Evolutionary conservation across 2,888 invertebrate genomes (phyloP), one percentile per base, ranked within the genome.

Genomic region (Melieria crassipennis): DNA sequence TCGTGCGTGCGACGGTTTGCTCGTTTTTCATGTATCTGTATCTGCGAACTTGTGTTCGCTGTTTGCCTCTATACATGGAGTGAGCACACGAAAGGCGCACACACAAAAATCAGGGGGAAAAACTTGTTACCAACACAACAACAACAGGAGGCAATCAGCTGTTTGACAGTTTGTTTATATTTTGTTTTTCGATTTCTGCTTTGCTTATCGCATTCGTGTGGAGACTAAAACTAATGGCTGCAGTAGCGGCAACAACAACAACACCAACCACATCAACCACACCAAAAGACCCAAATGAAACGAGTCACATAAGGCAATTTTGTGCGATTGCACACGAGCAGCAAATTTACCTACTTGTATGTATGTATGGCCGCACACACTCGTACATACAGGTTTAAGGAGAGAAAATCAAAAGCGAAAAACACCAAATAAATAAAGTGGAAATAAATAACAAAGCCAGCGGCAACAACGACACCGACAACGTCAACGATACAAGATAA

Each of bases 111-210:
- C 30, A 30, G 30, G 30, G 30, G 30, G 30, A 30, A 30, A 30
- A 30, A 30, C 30, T 30, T 30, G 30, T 30, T 30, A 52, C 52
- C 7, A 10, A 50, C 9, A 52, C 52, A 52, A 52, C 13, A 52
- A 52, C 52, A 64, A 30, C 46, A 47, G 63, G 52, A 57, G 55
- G 30, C 77, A 78, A 82, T 82, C 82, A 82, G 82, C 82, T 82
- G 82, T 82, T 82, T 78, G 77, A 68, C 76, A 65, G 80, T 82
- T 82, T 82, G 82, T 82, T 82, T 82, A 82, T 83, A 78, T 82
- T 82, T 82, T 81, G 80, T 66, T 81, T 77, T 80, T 81, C 79
- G 76, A 78, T 79, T 79, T 79, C 76, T 76, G 77, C 72, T 75
- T 69, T 74, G 60, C 61, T 69, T 69, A 71, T 69, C 64, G 63